These are phyloP conservation scores for Burhinus bistriatus DNA, from an alignment of 2,113 vertebrate genomes.

Conservation along the genomic window DNA sequence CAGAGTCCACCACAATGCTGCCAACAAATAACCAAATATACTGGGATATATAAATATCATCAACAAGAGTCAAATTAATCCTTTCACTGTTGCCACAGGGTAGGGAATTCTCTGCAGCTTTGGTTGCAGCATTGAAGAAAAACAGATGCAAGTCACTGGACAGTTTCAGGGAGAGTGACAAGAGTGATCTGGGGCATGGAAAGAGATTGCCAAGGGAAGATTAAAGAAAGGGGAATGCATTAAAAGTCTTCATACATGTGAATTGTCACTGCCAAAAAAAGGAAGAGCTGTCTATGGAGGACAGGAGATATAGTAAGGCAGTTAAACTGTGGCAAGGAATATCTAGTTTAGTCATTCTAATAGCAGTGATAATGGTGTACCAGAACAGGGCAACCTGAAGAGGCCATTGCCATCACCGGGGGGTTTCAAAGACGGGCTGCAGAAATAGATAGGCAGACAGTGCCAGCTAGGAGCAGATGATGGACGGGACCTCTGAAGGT, in stretches of 20 bases:
- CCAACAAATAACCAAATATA: not conserved
- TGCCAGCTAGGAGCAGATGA: not conserved
- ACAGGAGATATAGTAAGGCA: not conserved
- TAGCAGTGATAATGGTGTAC: not conserved
- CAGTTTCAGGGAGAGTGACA: not conserved
- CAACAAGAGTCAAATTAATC: not conserved
- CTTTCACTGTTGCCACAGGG: not conserved
- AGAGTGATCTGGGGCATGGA: not conserved
- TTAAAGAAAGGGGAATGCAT: not conserved
- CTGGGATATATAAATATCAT: not conserved
- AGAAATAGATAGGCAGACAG: not conserved
- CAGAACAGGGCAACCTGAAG: not conserved
- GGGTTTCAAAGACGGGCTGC: not conserved
- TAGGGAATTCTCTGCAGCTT: not conserved
- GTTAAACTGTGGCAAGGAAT: not conserved
- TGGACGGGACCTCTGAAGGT: not conserved
- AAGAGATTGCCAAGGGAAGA: not conserved
- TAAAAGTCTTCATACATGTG: not conserved
- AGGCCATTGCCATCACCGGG: not conserved
- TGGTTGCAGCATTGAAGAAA: not conserved
- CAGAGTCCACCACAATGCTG: not conserved
- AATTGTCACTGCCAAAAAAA: not conserved
- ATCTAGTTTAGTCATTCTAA: not conserved
- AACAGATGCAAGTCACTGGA: not conserved
- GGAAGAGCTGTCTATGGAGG: not conserved